Base-by-base conservation (phyloP, 2,797 vertebrate genomes). In the Semotilus atromaculatus region DNA sequence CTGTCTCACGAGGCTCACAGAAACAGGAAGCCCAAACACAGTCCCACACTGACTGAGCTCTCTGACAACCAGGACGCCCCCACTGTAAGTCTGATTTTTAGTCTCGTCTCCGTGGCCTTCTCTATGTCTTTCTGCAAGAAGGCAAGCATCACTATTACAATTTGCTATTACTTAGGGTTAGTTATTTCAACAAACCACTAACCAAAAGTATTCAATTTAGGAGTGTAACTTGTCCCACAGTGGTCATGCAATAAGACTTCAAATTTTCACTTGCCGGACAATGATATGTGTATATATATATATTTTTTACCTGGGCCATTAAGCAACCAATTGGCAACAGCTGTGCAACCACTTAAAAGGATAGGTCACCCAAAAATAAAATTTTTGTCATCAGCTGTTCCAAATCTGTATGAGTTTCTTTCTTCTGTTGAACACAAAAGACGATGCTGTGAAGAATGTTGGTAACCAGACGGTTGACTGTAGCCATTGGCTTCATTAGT, bases 21-120 rank as follows among this genome's bases (percentile, higher is more conserved):
- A 90, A 91, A 93, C 79, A 96, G 96, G 91, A 96, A 95, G 80
- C 94, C 94, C 80, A 98, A 96, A 92, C 93, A 94, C 87, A 96
- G 90, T 91, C 95, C 94, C 19, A 96, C 93, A 36, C 93, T 96
- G 71, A 94, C 92, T 9, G 95, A 95, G 83, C 93, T 95, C 83
- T 92, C 87, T 80, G 95, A 95, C 89, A 96, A 96, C 92, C 95
- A 96, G 88, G 95, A 96, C 82, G 86, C 89, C 88, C 90, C 92
- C 81, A 34, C 92, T 91, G 98, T 99, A 95, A 97, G 97, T 94
- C n/a, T 31, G 38, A n/a, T 66, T 23, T 36, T 48, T 34, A 58
- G 29, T 5, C 31, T 73, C 0, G 43, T 38, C 11, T 29, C 23
- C 45, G 18, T 62, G 18, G 16, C n/a, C 19, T 71, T 18, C 36